A percentile compares a stretch with the other conserved stretches of the same genome.
Evolutionary conservation across 2,113 vertebrate species (phyloP).

Genomic region (Ameiurus melas): DNA sequence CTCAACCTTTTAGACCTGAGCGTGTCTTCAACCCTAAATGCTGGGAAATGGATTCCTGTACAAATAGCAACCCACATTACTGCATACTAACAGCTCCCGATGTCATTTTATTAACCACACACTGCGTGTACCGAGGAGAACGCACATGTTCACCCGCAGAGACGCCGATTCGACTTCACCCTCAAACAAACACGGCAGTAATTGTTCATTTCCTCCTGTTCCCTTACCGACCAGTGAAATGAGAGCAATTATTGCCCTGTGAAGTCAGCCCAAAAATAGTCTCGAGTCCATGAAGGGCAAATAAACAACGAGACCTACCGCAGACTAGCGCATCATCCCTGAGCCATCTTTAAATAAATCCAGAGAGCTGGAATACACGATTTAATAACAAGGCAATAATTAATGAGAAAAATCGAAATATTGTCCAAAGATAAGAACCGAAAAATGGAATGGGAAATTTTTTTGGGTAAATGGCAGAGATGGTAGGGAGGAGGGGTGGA

Average conservation of each 20-base stretch:
- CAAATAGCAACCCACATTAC: constrained; percentile 31
- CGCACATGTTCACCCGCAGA: constrained; percentile 48
- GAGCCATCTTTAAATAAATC: constrained; percentile 57
- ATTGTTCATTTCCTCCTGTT: constrained; percentile 79
- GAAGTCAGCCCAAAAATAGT: constrained; percentile 76
- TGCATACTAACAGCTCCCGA: constrained; percentile 20
- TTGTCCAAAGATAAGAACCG: neutral
- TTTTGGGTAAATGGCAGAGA: neutral
- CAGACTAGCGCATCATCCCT: constrained; percentile 61
- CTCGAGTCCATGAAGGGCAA: constrained; percentile 67
- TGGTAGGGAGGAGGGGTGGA: no score
- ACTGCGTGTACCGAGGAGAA: constrained; percentile 31
- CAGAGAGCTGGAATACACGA: no score
- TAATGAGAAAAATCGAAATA: neutral
- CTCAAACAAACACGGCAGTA: constrained; percentile 71
- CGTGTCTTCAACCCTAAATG: neutral
- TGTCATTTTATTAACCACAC: constrained; percentile 44
- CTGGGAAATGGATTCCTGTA: neutral
- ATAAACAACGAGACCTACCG: constrained; percentile 75
- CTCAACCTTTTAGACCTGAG: neutral
- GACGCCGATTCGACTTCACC: constrained; percentile 55
- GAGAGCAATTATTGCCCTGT: constrained; percentile 77
- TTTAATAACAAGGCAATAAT: no score
- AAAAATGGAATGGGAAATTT: no score
- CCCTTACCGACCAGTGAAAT: constrained; percentile 77